phyloP scores from a whole-genome alignment of 2,888 invertebrate species.

The Oxystoma pomonae region DNA sequence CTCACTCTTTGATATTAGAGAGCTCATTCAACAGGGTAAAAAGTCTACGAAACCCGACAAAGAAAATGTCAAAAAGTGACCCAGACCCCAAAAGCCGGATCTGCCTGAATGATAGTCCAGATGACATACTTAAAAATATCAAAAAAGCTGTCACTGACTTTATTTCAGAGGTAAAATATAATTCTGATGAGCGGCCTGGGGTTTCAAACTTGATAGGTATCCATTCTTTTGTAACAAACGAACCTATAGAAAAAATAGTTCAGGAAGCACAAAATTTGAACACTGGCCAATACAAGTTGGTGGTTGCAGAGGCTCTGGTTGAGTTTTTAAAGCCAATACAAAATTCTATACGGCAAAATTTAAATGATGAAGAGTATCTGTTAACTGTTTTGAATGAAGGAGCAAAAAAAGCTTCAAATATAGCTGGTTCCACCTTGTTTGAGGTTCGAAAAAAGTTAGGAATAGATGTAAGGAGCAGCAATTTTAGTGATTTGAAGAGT shows the following conservation, averaged over 20 bases:
- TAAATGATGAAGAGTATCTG: slow-evolving; percentile 60
- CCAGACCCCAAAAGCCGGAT: slow-evolving; percentile 72
- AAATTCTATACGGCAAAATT: slow-evolving; percentile 53
- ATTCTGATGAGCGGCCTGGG: slow-evolving; percentile 74
- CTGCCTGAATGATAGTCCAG: slow-evolving; percentile 70
- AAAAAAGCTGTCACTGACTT: slow-evolving; percentile 91
- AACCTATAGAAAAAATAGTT: slow-evolving; percentile 64
- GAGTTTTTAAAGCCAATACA: slow-evolving; percentile 69
- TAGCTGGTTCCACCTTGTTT: slow-evolving; percentile 55
- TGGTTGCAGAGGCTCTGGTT: slow-evolving; percentile 69
- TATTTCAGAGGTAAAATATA: slow-evolving; percentile 75
- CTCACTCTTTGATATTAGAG: slow-evolving; percentile 61
- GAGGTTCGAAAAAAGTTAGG: slow-evolving; percentile 58
- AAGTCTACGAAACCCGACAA: slow-evolving; percentile 79
- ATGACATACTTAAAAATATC: slow-evolving; percentile 65
- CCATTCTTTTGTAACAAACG: slow-evolving; percentile 70
- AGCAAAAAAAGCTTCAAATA: slow-evolving; percentile 51
- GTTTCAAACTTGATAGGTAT: slow-evolving; percentile 86
- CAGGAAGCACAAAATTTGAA: slow-evolving; percentile 60
- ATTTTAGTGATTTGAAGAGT: too few relatives aligned
- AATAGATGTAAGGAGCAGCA: slow-evolving; percentile 6
- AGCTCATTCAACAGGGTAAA: slow-evolving; percentile 63
- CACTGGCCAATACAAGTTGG: slow-evolving; percentile 74
- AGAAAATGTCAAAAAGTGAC: slow-evolving; percentile 99
- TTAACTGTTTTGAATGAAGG: slow-evolving; percentile 55